Evolutionary conservation across 2,113 vertebrate species (phyloP).

Genomic region (Pachypanchax playfairii): DNA sequence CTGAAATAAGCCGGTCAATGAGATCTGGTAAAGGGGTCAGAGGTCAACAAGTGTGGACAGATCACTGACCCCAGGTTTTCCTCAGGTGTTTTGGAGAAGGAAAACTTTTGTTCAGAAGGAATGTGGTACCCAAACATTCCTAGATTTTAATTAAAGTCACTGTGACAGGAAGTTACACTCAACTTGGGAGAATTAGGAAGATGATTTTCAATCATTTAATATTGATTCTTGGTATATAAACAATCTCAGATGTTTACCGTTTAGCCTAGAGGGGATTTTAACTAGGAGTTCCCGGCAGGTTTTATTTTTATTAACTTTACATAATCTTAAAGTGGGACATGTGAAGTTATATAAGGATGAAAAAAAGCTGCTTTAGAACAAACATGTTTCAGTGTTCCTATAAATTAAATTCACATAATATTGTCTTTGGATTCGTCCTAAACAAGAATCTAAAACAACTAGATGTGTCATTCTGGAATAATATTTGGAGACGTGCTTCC

Average conservation of each 20-base stretch:
- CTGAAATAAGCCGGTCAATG: conserved; percentile 46
- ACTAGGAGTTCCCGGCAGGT: conserved; percentile 2
- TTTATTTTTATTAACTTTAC: conserved; percentile 6
- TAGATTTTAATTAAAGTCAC: not conserved
- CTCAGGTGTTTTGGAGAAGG: conserved; percentile 25
- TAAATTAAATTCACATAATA: no score
- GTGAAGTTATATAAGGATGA: no score
- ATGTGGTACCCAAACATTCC: not conserved
- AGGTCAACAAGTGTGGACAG: conserved; percentile 33
- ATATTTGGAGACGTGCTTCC: no score
- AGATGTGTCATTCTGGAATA: no score
- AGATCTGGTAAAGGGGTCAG: conserved; percentile 49
- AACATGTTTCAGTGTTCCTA: no score
- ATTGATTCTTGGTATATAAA: conserved; percentile 36
- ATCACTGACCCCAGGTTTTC: not conserved
- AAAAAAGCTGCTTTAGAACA: no score
- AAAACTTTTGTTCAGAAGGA: not conserved
- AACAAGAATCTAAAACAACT: no score
- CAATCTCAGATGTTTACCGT: conserved; percentile 27
- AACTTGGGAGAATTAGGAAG: not conserved
- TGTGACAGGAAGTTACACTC: not conserved
- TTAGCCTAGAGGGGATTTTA: conserved; percentile 11
- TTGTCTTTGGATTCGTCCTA: no score
- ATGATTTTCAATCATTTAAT: conserved; percentile 13
- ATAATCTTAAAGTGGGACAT: not conserved